Base-by-base conservation (phyloP, 2,113 vertebrate genomes). In the Centropus unirufus region DNA sequence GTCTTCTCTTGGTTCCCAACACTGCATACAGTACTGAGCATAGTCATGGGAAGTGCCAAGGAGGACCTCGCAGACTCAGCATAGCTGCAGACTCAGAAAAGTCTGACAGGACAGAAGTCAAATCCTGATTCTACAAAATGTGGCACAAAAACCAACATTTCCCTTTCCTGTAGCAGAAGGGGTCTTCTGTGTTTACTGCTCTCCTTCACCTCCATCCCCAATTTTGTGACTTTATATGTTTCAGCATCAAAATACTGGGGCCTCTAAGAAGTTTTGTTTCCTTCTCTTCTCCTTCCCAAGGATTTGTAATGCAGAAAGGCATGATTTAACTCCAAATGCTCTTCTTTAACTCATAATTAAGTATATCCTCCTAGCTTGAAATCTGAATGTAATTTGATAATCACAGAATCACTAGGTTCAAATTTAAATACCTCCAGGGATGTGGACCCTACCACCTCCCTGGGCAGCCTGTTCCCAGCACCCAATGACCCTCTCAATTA, bases 291-390 rank as follows among this genome's bases (percentile, higher is more conserved):
- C 39, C 30, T 32, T 30, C 18, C 14, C 12, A 44, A 57, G 21
- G 16, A 49, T 89, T 73, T 36, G 1, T 40, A 54, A 36, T 78
- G 39, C 4, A 2, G 39, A 64, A 70, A 95, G 24, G 51, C 14
- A 2, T 95, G 74, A 80, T 82, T 94, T 82, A 92, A 51, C 58
- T 76, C 77, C 44, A 92, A 77, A 78, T 46, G 20, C 89, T 95
- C 54, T 79, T 92, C 64, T 90, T 73, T 77, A 94, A 67, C 51
- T 90, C 58, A 34, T 90, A 89, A 94, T 94, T 94, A 96, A 95
- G 68, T 93, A 39, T 84, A 87, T 57, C 52, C 52, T 92, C 70
- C 94, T 91, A 88, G 55, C 67, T 94, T 95, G 82, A 73, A 94
- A 83, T 30, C 13, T 6, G 12, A 57, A 94, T 78, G 52, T 89